Percentiles rank a stretch among this genome's conserved stretches.
phyloP scores from a whole-genome alignment of 1,140 invertebrate species.

The Pararge aegeria region DNA sequence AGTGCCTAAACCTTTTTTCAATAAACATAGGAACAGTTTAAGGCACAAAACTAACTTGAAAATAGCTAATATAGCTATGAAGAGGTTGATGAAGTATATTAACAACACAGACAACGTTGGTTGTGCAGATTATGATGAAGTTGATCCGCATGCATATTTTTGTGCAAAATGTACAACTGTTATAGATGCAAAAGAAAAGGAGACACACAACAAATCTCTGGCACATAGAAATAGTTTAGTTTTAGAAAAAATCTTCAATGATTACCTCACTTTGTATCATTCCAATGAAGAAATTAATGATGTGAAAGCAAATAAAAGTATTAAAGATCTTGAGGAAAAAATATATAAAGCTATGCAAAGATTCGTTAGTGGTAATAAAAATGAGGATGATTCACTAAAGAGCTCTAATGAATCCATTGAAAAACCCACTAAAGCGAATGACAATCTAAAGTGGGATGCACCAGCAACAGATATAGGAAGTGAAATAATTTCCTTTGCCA shows the following conservation, averaged over 20 bases:
- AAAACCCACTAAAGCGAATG: not conserved
- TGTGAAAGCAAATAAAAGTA: conserved; percentile 1
- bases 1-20: conserved; percentile 26
- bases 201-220: conserved; percentile 17
- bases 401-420: too few species aligned
- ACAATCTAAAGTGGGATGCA: too few species aligned
- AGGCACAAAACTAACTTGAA: conserved; percentile 31
- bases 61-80: conserved; percentile 23
- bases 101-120: not conserved
- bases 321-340: conserved; percentile 6
- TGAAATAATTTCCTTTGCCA: too few species aligned
- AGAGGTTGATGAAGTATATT: conserved; percentile 24
- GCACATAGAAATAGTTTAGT: conserved; percentile 22
- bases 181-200: conserved; percentile 13
- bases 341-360: not conserved
- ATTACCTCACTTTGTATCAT: conserved; percentile 25
- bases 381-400: not conserved
- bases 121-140: not conserved
- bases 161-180: conserved; percentile 24
- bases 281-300: conserved; percentile 6
- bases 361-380: not conserved
- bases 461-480: too few species aligned
- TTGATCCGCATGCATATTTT: conserved; percentile 13
- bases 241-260: conserved; percentile 21
- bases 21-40: conserved; percentile 24